Conservation (phyloP, 2,888 invertebrate species). For the Eupsilia transversa region DNA sequence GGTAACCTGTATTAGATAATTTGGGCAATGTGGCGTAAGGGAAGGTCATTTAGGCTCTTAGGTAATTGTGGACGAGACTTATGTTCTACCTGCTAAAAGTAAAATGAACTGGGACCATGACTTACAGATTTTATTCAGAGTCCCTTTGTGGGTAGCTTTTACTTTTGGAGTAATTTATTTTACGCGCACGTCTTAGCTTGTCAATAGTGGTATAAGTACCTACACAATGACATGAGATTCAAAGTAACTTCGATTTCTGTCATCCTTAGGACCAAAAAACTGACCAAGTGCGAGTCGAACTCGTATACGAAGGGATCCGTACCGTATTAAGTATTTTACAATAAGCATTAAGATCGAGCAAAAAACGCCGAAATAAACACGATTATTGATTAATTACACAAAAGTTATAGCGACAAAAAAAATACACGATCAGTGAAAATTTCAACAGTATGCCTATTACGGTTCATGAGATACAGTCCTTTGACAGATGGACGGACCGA, state of each 20-base stretch:
- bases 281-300: too few relatives aligned
- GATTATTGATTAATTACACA: too few relatives aligned
- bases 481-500: too few relatives aligned
- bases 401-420: too few relatives aligned
- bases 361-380: too few relatives aligned
- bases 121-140: neutral
- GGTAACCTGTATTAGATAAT: constrained; percentile 7
- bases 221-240: neutral
- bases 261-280: neutral
- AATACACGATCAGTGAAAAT: too few relatives aligned
- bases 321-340: too few relatives aligned
- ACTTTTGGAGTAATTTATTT: neutral
- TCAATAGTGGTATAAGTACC: neutral
- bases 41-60: constrained; percentile 25
- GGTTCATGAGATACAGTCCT: too few relatives aligned
- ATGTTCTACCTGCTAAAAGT: neutral
- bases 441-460: too few relatives aligned
- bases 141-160: neutral
- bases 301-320: too few relatives aligned
- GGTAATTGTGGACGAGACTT: constrained; percentile 15
- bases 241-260: neutral
- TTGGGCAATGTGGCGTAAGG: constrained; percentile 18
- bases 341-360: too few relatives aligned
- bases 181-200: neutral
- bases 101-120: neutral